Evolutionary conservation across 2,888 invertebrate genomes (phyloP), one percentile per base, ranked within the genome.

Genomic region (Noctua janthina): DNA sequence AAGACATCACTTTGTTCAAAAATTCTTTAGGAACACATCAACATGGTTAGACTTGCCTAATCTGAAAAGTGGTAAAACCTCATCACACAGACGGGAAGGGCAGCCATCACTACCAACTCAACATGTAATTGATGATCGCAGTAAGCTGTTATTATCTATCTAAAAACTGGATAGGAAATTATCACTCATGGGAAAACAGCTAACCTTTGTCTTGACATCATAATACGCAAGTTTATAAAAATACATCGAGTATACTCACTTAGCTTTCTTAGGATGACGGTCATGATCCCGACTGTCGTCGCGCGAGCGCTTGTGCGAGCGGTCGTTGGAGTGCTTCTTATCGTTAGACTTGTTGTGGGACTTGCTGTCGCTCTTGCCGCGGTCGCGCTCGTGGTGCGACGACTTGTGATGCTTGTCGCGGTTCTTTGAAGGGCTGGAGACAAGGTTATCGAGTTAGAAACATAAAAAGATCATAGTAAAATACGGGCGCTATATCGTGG

Each of bases 251-350:
- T 54, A 56, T 59, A 85, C 95, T 94, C 92, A 98, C 97, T 97
- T 98, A 54, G 98, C 97, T 95, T 97, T 98, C 94, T 98, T 98
- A 75, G 98, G 96, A 84, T 98, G 97, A 92, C 97, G 97, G 80
- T 96, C 97, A 82, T 97, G 97, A 69, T 98, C 98, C 74, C 97
- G 97, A 92, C 98, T 98, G 88, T 98, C 98, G 82, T 98, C 98
- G 46, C 98, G 97, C 64, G 98, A 97, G 68, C 99, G 97, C 94
- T 99, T 99, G 90, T 97, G 97, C 67, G 97, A 96, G 89, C 92
- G 92, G 85, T 94, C 94, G 87, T 89, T 85, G 74, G 94, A 93
- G 91, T 92, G 93, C 82, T 92, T 93, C 92, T 94, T 96, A 92
- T 94, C 94, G 90, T 94, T 96, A 90, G 95, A 95, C 90, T 95